Percentiles rank a stretch among this genome's conserved stretches.
phyloP scores from a whole-genome alignment of 2,888 invertebrate species.

The Escarpia spicata region DNA sequence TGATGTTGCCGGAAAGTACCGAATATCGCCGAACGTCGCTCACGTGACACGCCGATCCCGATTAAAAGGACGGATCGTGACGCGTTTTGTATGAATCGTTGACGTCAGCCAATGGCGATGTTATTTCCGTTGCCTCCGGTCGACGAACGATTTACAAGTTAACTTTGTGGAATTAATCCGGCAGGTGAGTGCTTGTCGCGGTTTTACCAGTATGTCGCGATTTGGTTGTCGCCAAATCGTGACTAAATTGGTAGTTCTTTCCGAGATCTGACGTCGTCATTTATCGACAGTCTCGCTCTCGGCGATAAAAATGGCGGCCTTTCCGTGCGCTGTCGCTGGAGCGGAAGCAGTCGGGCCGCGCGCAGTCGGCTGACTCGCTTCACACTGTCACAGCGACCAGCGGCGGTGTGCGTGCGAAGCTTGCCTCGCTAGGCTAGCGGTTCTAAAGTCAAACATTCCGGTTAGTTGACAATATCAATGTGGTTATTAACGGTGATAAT shows the following conservation, averaged over 20 bases:
- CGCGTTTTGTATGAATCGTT: background rate
- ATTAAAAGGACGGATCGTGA: background rate
- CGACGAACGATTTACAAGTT: background rate
- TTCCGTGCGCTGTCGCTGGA: constrained; percentile 1
- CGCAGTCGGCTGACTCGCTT: too few relatives aligned
- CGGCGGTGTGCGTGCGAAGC: background rate
- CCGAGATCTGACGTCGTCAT: background rate
- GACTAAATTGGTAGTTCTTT: background rate
- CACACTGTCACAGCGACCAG: too few relatives aligned
- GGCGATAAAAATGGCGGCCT: constrained; percentile 8
- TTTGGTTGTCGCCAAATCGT: background rate
- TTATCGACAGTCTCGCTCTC: background rate
- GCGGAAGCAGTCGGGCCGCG: background rate
- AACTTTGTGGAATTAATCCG: background rate
- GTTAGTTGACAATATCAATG: background rate
- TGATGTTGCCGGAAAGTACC: background rate
- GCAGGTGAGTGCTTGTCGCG: background rate
- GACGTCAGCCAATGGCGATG: background rate
- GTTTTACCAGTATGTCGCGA: background rate
- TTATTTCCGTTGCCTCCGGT: background rate
- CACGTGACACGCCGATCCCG: background rate
- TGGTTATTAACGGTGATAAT: background rate
- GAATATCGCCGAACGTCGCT: background rate
- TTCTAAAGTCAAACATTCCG: background rate
- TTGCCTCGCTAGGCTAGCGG: background rate